A percentile compares a stretch with the other conserved stretches of the same genome.
Conservation (phyloP, 2,888 invertebrate genomes). For the Acanthopleura granulata region DNA sequence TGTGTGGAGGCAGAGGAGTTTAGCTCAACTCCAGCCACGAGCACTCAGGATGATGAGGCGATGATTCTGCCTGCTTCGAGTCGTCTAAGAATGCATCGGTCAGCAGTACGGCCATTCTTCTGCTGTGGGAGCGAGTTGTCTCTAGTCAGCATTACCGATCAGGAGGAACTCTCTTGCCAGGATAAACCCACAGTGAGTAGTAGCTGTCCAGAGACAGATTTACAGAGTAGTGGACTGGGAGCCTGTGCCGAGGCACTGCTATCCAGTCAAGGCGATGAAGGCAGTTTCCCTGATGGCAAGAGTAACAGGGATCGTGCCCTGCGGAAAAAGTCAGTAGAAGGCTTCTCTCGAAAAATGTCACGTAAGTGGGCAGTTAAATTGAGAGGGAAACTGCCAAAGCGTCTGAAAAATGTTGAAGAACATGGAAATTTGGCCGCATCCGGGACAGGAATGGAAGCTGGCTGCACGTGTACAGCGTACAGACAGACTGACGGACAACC, state of each 20-base stretch:
- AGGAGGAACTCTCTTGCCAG: background rate
- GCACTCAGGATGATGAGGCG: background rate
- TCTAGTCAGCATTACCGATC: constrained; percentile 49
- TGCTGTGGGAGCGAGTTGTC: constrained; percentile 63
- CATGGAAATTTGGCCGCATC: constrained; percentile 9
- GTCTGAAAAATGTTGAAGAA: background rate
- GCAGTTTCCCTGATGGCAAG: background rate
- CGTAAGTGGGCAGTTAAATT: constrained; percentile 56
- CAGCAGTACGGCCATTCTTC: constrained; percentile 59
- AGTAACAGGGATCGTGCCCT: background rate
- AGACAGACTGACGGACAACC: constrained; percentile 74
- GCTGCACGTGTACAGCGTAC: constrained; percentile 79
- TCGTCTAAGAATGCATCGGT: constrained; percentile 41
- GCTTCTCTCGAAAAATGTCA: background rate
- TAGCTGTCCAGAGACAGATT: background rate
- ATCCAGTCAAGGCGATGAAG: background rate
- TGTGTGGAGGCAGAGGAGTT: background rate
- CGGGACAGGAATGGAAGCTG: constrained; percentile 23
- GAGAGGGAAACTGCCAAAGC: constrained; percentile 41
- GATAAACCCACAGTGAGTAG: background rate
- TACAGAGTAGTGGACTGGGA: background rate
- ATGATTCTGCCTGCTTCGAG: background rate
- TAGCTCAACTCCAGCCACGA: background rate
- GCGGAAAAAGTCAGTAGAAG: constrained; percentile 3
- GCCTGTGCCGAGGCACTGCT: background rate